Percentiles rank a stretch among this genome's conserved stretches.
phyloP scores from a whole-genome alignment of 92 coral and sea anemone genomes.

The Zoanthus sociatus region DNA sequence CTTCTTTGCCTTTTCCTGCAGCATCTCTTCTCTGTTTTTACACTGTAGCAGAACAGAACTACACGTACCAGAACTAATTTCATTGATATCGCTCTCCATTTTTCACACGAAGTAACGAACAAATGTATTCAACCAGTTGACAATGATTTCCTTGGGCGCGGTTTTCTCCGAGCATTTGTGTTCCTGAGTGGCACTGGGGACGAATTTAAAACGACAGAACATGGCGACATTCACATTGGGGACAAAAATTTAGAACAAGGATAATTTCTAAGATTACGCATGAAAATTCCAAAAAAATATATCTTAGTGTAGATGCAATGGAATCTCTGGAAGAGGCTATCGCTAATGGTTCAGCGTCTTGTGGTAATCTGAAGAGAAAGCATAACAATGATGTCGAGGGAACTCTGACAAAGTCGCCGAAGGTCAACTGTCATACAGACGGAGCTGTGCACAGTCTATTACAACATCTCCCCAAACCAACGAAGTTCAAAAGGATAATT shows the following conservation, averaged over 20 bases:
- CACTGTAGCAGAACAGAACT: neutral
- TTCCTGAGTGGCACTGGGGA: too few relatives aligned
- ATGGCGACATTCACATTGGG: too few relatives aligned
- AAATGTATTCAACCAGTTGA: too few relatives aligned
- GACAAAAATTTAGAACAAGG: too few relatives aligned
- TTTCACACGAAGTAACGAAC: too few relatives aligned
- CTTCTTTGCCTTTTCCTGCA: neutral
- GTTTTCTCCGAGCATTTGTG: too few relatives aligned
- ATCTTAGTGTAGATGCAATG: neutral
- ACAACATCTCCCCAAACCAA: neutral
- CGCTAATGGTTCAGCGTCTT: neutral
- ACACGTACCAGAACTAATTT: neutral
- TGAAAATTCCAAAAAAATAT: too few relatives aligned
- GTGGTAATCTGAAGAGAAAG: neutral
- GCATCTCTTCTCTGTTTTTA: neutral
- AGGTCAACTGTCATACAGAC: neutral
- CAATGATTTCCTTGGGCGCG: too few relatives aligned
- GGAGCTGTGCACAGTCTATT: neutral
- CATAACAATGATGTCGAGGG: neutral
- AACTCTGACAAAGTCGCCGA: neutral
- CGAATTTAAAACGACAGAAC: too few relatives aligned
- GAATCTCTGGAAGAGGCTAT: neutral
- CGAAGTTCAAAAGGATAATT: conserved; percentile 22
- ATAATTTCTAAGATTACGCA: too few relatives aligned
- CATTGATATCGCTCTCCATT: too few relatives aligned